Conservation (phyloP, 2,888 invertebrate species). For the Pheosia tremula region DNA sequence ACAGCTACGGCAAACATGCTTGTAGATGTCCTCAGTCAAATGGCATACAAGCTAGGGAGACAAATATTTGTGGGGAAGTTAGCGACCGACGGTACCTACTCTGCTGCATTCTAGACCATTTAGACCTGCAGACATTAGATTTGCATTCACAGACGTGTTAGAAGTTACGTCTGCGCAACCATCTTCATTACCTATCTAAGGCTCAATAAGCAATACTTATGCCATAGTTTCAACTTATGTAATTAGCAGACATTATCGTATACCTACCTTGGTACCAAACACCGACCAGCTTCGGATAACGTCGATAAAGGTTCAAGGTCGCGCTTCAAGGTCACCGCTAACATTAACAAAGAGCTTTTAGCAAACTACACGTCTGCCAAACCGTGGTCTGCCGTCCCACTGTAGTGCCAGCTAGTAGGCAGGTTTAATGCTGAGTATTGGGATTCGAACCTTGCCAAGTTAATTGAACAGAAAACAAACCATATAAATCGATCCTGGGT, state of each 20-base stretch:
- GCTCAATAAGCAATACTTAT: too few species aligned
- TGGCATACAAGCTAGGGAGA: too few species aligned
- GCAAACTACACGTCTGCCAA: neutral
- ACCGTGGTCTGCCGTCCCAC: constrained; percentile 10
- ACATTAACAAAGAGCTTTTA: constrained; percentile 37
- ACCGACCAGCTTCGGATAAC: constrained; percentile 21
- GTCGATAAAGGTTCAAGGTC: constrained; percentile 65
- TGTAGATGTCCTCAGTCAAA: too few species aligned
- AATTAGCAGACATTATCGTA: neutral
- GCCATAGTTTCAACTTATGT: neutral
- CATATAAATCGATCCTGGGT: constrained; percentile 36
- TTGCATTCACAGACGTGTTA: too few species aligned
- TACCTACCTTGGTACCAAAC: neutral
- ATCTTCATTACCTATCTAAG: too few species aligned
- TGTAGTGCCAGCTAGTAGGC: constrained; percentile 6
- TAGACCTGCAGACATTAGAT: too few species aligned
- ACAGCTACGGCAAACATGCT: too few species aligned
- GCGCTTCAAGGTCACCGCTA: constrained; percentile 59
- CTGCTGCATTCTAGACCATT: too few species aligned
- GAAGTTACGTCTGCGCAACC: too few species aligned
- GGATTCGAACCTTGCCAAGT: neutral
- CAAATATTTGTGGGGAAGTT: too few species aligned
- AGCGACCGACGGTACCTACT: too few species aligned
- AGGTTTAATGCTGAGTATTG: neutral
- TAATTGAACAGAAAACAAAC: constrained; percentile 39